These are phyloP conservation scores for Barypeithes pellucidus DNA, from an alignment of 2,888 invertebrate species.

Conservation along the genomic window DNA sequence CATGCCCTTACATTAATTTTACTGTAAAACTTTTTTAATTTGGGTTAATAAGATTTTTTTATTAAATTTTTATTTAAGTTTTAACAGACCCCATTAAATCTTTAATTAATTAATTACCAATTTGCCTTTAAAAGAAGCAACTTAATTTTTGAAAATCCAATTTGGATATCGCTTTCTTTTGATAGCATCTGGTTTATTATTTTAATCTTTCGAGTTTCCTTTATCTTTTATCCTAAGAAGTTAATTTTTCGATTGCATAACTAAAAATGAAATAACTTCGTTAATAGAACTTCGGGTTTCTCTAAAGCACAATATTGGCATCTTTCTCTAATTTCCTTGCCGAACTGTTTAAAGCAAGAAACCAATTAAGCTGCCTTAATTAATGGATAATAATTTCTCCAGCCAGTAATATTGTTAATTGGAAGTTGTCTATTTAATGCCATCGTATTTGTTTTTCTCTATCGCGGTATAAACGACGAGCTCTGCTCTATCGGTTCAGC, in stretches of 20 bases:
- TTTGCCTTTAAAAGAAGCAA: conserved; percentile 40
- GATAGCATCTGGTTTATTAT: conserved; percentile 42
- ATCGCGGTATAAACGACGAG: conserved; percentile 29
- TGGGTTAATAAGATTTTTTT: conserved; percentile 19
- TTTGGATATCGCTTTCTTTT: conserved; percentile 46
- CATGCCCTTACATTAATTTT: not conserved
- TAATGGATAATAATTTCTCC: conserved; percentile 55
- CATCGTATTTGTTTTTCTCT: conserved; percentile 49
- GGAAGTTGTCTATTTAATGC: conserved; percentile 54
- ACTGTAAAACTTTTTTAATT: conserved; percentile 13
- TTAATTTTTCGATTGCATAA: conserved; percentile 47
- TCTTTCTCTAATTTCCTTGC: conserved; percentile 43
- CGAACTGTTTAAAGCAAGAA: conserved; percentile 51
- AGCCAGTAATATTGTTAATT: conserved; percentile 54
- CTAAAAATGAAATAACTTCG: conserved; percentile 43
- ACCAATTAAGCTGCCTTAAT: conserved; percentile 53
- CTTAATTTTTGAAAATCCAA: conserved; percentile 46
- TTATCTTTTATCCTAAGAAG: conserved; percentile 35
- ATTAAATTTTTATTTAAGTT: conserved; percentile 29
- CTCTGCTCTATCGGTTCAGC: conserved; percentile 19
- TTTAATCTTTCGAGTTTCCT: conserved; percentile 37
- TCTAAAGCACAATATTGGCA: conserved; percentile 25
- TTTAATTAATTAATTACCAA: conserved; percentile 49
- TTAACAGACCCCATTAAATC: conserved; percentile 37
- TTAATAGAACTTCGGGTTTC: conserved; percentile 37